These are phyloP conservation scores for Poecile montanus DNA, from an alignment of 2,797 vertebrate species.

Conservation along the genomic window DNA sequence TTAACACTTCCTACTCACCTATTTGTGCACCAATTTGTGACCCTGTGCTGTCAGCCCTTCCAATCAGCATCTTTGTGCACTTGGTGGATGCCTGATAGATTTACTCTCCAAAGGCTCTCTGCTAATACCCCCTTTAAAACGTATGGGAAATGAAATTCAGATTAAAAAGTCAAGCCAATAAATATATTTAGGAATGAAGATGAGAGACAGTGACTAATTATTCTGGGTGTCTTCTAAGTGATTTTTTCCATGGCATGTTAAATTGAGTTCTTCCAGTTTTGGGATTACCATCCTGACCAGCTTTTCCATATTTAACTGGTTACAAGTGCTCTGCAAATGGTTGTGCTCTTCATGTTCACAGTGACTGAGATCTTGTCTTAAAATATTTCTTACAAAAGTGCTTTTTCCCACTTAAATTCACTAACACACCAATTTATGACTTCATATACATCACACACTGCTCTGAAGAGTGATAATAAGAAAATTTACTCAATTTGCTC, in stretches of 20 bases:
- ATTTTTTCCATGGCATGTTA: not conserved
- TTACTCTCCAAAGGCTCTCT: not conserved
- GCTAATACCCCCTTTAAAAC: not conserved
- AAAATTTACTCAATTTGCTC: not conserved
- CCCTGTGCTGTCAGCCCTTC: not conserved
- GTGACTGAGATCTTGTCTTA: not conserved
- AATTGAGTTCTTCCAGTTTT: not conserved
- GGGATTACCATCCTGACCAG: not conserved
- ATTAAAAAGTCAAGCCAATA: not conserved
- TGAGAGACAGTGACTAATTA: not conserved
- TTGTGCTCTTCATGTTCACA: not conserved
- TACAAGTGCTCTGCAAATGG: not conserved
- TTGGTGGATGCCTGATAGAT: not conserved
- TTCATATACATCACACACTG: not conserved
- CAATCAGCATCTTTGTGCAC: not conserved
- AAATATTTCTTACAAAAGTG: not conserved
- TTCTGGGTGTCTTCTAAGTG: not conserved
- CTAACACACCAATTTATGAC: not conserved
- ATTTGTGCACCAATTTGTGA: not conserved
- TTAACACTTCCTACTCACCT: not conserved
- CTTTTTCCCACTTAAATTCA: slow-evolving; percentile 10
- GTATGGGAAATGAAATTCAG: not conserved
- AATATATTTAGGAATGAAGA: not conserved
- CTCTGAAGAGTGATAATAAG: not conserved
- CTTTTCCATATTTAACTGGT: not conserved